A percentile compares a stretch with the other conserved stretches of the same genome.
Conservation (phyloP, 2,113 vertebrate genomes). For the Amblyornis subalaris region DNA sequence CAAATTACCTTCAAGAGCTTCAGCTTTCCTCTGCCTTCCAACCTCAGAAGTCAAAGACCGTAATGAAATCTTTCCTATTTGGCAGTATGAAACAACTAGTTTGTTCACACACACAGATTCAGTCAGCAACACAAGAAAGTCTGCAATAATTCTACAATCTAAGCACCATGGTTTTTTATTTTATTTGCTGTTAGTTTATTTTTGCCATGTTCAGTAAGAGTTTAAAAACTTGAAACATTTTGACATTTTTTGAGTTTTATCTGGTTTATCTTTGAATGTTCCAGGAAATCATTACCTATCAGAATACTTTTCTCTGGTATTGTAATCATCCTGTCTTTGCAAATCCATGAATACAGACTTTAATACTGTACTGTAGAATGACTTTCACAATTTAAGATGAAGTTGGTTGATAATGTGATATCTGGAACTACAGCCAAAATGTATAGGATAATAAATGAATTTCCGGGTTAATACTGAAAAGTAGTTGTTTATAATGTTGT, state of each 20-base stretch:
- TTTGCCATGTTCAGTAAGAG: not conserved
- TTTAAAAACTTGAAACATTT: not conserved
- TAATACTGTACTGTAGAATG: not conserved
- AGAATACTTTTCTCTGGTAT: not conserved
- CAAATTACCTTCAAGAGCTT: not conserved
- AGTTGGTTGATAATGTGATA: not conserved
- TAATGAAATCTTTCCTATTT: not conserved
- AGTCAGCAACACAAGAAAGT: not conserved
- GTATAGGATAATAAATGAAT: not conserved
- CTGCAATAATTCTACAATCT: not conserved
- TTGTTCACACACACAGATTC: not conserved
- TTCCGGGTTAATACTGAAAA: not conserved
- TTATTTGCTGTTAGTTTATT: not conserved
- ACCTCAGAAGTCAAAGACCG: not conserved
- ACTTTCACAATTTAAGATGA: not conserved
- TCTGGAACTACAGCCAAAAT: not conserved
- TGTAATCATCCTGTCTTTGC: not conserved
- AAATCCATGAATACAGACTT: not conserved
- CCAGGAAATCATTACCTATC: not conserved
- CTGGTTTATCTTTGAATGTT: not conserved
- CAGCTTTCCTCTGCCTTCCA: conserved; percentile 25
- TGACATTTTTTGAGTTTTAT: not conserved
- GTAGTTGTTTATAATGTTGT: not conserved
- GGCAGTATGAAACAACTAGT: not conserved
- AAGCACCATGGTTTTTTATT: not conserved